These are phyloP conservation scores for Amphiduros pacificus DNA, from an alignment of 2,888 invertebrate genomes.

Conservation along the genomic window DNA sequence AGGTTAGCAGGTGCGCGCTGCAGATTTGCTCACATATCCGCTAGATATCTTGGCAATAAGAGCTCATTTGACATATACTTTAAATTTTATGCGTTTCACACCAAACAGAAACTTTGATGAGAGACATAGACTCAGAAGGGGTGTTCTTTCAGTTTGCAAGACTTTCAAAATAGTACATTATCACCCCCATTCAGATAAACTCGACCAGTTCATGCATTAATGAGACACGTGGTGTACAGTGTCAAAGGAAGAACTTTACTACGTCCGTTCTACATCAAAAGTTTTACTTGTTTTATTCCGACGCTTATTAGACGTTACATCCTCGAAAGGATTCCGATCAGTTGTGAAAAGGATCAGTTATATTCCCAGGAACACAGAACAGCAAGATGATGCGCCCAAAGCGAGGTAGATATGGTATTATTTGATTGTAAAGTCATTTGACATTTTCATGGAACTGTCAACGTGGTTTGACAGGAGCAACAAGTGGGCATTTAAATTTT, in stretches of 20 bases:
- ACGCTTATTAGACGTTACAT: background rate
- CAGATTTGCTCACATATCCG: no score
- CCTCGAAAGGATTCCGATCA: background rate
- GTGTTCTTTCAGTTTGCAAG: no score
- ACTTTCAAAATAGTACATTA: no score
- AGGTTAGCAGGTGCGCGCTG: no score
- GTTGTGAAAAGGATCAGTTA: background rate
- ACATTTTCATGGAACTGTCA: background rate
- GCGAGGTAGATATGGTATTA: conserved; percentile 1
- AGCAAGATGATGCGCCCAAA: conserved; percentile 17
- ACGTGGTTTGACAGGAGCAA: conserved; percentile 5
- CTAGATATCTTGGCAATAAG: no score
- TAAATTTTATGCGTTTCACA: no score
- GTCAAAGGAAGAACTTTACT: no score
- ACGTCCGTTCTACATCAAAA: no score
- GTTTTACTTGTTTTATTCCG: no score
- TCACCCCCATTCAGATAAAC: conserved; percentile 1
- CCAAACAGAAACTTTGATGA: no score
- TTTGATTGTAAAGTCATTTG: background rate
- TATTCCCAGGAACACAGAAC: background rate
- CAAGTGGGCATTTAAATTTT: conserved; percentile 16
- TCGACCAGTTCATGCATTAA: conserved; percentile 14
- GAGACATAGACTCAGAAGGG: no score
- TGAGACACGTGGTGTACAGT: conserved; percentile 12
- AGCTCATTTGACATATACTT: no score